phyloP scores from a whole-genome alignment of 2,888 invertebrate species.

The Magallana nippona region DNA sequence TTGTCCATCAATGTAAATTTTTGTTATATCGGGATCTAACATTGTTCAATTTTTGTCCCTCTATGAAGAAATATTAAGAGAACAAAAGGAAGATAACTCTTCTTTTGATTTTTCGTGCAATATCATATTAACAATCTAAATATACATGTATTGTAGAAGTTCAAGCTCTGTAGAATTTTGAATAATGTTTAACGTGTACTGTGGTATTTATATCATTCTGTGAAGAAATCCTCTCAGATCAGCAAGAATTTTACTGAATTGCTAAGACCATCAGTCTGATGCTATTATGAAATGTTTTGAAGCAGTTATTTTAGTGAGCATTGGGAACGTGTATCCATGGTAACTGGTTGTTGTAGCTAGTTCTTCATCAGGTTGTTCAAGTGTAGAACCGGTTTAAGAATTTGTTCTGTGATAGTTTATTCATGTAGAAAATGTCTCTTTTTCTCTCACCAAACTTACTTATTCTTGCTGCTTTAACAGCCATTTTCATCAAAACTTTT shows the following conservation, averaged over 20 bases:
- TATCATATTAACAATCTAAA: not conserved
- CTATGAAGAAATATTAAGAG: not conserved
- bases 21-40: not conserved
- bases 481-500: no score
- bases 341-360: constrained; percentile 13
- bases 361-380: constrained; percentile 16
- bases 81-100: constrained; percentile 16
- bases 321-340: not conserved
- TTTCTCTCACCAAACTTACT: not conserved
- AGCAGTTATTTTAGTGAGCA: not conserved
- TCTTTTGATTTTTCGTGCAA: constrained; percentile 2
- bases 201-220: no score
- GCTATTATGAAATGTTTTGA: not conserved
- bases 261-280: not conserved
- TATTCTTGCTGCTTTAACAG: not conserved
- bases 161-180: not conserved
- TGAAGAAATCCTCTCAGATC: no score
- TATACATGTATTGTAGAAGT: not conserved
- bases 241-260: not conserved
- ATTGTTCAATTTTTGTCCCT: not conserved
- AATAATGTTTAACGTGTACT: no score
- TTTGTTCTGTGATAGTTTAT: constrained; percentile 12
- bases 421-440: not conserved
- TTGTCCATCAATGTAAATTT: not conserved
- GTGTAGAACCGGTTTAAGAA: constrained; percentile 25